Evolutionary conservation across 2,797 vertebrate species (phyloP).

Genomic region (Etheostoma perlongum): DNA sequence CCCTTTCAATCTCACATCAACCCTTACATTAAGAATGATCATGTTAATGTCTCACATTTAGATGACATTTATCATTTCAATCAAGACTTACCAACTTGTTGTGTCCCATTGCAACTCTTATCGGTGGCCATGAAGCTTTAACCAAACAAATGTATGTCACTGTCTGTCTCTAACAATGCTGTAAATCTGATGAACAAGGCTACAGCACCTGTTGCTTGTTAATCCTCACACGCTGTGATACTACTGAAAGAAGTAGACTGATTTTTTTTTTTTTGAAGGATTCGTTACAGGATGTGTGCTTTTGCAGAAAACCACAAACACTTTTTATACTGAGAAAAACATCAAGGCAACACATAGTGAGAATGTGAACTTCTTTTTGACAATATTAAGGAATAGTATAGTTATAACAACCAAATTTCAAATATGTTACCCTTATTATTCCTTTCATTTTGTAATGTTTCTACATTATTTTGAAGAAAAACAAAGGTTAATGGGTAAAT

Average conservation of each 20-base stretch:
- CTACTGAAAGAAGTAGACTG: not conserved
- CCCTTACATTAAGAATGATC: not conserved
- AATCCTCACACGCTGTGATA: not conserved
- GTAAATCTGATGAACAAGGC: slow-evolving; percentile 12
- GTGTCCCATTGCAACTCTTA: rapidly evolving
- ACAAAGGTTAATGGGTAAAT: too few relatives aligned
- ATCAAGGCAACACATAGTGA: slow-evolving; percentile 2
- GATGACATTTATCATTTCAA: not conserved
- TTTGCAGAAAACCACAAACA: slow-evolving; percentile 84
- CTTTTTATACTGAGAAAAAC: slow-evolving; percentile 30
- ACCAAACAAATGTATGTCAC: not conserved
- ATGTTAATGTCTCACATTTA: not conserved
- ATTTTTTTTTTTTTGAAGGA: slow-evolving; percentile 31
- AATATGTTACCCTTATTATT: not conserved
- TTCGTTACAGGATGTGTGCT: slow-evolving; percentile 80
- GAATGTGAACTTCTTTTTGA: not conserved
- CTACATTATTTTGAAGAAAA: not conserved
- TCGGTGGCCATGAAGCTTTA: slow-evolving; percentile 12
- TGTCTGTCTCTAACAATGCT: not conserved
- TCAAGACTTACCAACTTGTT: slow-evolving; percentile 22
- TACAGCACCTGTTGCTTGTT: slow-evolving; percentile 9
- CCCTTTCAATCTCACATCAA: not conserved
- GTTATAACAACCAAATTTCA: not conserved
- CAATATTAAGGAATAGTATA: not conserved
- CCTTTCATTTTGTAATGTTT: not conserved